These are phyloP conservation scores for Lepidotrigona ventralis DNA, from an alignment of 1,140 invertebrate genomes.

Conservation along the genomic window DNA sequence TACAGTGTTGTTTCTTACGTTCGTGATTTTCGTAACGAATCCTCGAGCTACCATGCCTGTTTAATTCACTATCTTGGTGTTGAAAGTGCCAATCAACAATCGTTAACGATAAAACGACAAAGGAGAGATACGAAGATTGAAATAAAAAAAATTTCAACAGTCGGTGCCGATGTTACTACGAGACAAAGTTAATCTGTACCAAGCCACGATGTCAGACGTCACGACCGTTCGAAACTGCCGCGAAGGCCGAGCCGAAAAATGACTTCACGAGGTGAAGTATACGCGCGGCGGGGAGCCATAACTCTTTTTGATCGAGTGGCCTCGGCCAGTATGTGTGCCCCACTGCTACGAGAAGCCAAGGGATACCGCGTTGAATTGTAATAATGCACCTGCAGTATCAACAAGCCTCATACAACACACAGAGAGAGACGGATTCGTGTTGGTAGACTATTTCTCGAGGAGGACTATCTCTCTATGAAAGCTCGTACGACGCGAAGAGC, in stretches of 20 bases:
- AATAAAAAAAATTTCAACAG: too few species aligned
- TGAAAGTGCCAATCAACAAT: too few species aligned
- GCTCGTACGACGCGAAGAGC: slow-evolving; percentile 25
- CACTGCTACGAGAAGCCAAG: slow-evolving; percentile 2
- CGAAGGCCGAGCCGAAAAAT: not conserved
- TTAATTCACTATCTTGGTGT: too few species aligned
- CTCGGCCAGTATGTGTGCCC: slow-evolving; percentile 29
- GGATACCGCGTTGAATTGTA: slow-evolving; percentile 49
- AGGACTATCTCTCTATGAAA: slow-evolving; percentile 36
- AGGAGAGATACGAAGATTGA: too few species aligned
- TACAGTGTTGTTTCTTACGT: too few species aligned
- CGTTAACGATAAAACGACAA: too few species aligned
- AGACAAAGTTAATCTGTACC: not conserved
- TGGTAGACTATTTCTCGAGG: slow-evolving; percentile 34
- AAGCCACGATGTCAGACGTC: not conserved
- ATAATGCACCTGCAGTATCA: slow-evolving; percentile 54
- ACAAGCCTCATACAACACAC: not conserved
- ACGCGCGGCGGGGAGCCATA: not conserved
- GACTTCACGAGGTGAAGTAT: not conserved
- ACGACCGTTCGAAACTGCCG: not conserved
- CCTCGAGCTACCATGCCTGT: too few species aligned
- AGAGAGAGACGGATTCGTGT: slow-evolving; percentile 56
- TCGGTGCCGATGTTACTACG: too few species aligned
- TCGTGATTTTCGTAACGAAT: too few species aligned
- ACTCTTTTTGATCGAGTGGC: slow-evolving; percentile 50